Evolutionary conservation across 2,888 invertebrate genomes (phyloP), one percentile per base, ranked within the genome.

Genomic region (Rhopalosiphum nymphaeae): DNA sequence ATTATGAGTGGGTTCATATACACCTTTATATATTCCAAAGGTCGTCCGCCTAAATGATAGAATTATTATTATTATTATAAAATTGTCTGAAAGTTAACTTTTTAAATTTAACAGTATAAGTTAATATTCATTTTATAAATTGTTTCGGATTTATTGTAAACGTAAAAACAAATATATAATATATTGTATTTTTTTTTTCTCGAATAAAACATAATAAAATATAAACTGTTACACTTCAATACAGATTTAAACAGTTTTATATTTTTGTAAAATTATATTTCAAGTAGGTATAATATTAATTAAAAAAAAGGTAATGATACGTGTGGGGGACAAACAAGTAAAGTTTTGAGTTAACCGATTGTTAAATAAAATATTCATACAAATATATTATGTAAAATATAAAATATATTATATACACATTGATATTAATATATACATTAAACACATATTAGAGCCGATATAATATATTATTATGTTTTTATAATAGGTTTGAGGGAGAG

Each of bases 381-480:
- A 78, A 67, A 67, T n/a, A 67, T n/a, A 42, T 16, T 5, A 42
- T 78, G 9, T 78, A 78, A 5, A 61, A 11, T 61, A 61, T 56
- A 49, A 11, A 49, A 9, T 67, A 67, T n/a, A n/a, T 16, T 67
- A 36, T 78, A 78, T 7, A 9, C 16, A n/a, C 21, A 78, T 78
- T 78, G 21, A 9, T 78, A 78, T 78, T 36, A 78, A 78, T 78
- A 78, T 78, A 78, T 78, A 78, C 78, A 78, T 36, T 36, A 36
- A 78, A 42, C 36, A 21, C 78, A 7, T 78, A 78, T 78, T 36
- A 78, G 78, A 78, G 21, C 78, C 78, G 36, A 78, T 78, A 21
- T 78, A 36, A 78, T 78, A 42, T 78, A 78, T 78, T 78, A 78
- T 78, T 78, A 78, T 78, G 78, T 78, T 78, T 78, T 78, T 78